These are phyloP conservation scores for Turritopsis rubra DNA, from an alignment of 30 jellyfish, hydroid and myxozoan genomes.

Conservation along the genomic window DNA sequence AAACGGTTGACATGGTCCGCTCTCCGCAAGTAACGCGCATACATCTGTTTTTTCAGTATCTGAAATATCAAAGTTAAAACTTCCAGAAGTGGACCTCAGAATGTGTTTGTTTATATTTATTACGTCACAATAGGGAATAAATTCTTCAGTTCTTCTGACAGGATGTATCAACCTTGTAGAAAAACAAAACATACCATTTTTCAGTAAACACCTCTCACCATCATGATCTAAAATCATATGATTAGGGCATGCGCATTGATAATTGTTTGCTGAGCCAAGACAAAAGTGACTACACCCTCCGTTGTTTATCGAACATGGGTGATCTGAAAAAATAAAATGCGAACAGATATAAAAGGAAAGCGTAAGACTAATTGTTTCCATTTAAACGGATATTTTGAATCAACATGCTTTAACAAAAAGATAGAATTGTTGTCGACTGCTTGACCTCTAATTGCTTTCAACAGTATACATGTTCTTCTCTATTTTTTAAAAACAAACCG, in stretches of 20 bases:
- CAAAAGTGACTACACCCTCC: slow-evolving; percentile 86
- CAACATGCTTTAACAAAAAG: too few relatives aligned
- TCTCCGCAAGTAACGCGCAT: slow-evolving; percentile 4
- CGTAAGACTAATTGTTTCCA: neutral
- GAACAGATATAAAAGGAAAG: neutral
- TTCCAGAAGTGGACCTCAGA: too few relatives aligned
- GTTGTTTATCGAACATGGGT: slow-evolving; percentile 49
- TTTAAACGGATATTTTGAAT: too few relatives aligned
- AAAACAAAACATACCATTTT: slow-evolving; percentile 5
- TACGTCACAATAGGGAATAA: too few relatives aligned
- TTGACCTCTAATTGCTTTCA: too few relatives aligned
- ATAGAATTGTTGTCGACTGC: too few relatives aligned
- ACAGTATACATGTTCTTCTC: too few relatives aligned
- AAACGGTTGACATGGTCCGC: slow-evolving; percentile 26
- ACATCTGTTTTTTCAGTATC: slow-evolving; percentile 1
- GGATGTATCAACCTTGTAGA: neutral
- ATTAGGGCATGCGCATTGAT: slow-evolving; percentile 52
- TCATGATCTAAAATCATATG: neutral
- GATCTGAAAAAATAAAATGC: slow-evolving; percentile 14
- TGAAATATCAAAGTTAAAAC: too few relatives aligned
- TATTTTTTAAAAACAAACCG: too few relatives aligned
- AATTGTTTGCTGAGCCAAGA: slow-evolving; percentile 22
- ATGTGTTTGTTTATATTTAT: too few relatives aligned
- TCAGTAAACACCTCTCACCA: neutral
- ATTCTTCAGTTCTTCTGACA: neutral